phyloP scores from a whole-genome alignment of 2,797 vertebrate species.

The Setipinna tenuifilis region DNA sequence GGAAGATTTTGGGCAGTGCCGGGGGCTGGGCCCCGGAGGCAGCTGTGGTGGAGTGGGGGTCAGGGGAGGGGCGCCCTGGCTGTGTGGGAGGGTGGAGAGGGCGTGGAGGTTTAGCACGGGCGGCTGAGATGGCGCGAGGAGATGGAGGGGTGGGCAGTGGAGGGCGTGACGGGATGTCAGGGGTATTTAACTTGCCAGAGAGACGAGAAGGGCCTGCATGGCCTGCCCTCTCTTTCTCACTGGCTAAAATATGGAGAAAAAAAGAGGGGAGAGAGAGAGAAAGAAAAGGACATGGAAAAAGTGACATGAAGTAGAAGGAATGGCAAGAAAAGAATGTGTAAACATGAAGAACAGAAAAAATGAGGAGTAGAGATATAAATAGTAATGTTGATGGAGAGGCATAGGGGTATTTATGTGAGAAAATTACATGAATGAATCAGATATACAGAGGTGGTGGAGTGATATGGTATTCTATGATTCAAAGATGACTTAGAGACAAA shows the following conservation, averaged over 20 bases:
- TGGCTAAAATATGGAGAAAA: conserved; percentile 46
- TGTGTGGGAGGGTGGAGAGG: neutral
- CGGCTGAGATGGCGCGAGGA: conserved; percentile 28
- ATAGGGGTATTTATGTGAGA: neutral
- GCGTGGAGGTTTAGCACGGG: conserved; percentile 13
- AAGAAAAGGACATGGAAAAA: neutral
- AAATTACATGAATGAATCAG: conserved; percentile 1
- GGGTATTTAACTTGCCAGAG: conserved; percentile 44
- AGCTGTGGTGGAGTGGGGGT: conserved; percentile 34
- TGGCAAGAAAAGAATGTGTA: conserved; percentile 6
- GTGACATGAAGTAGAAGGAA: conserved; percentile 19
- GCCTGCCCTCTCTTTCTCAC: conserved; percentile 53
- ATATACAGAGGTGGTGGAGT: neutral
- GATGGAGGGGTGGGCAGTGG: conserved; percentile 64
- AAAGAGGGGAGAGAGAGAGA: neutral
- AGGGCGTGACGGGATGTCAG: conserved; percentile 61
- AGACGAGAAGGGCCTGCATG: conserved; percentile 29
- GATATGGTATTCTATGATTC: conserved; percentile 1
- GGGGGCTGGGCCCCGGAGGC: conserved; percentile 66
- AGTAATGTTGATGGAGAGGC: neutral
- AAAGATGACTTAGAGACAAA: neutral
- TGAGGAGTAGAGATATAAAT: conserved; percentile 30
- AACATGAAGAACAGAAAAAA: conserved; percentile 18
- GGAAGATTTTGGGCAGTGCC: conserved; percentile 78
- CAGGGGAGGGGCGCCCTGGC: conserved; percentile 16